phyloP scores from a whole-genome alignment of 2,113 vertebrate species.

The Falcunculus frontatus region DNA sequence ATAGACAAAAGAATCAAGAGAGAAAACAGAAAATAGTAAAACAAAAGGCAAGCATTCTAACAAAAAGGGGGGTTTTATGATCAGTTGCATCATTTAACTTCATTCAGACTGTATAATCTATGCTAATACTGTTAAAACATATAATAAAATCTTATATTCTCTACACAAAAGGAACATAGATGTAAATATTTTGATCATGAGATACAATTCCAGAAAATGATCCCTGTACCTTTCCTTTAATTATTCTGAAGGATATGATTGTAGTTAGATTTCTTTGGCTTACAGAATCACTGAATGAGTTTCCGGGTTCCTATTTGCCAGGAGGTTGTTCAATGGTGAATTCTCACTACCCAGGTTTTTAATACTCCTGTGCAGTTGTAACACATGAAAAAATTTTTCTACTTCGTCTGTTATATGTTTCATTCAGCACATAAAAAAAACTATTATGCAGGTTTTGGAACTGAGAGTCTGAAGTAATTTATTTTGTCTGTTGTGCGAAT shows the following conservation, averaged over 20 bases:
- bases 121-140: background rate
- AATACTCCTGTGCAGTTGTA: background rate
- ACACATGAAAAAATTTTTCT: background rate
- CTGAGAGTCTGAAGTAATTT: background rate
- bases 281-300: background rate
- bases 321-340: background rate
- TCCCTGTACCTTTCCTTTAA: background rate
- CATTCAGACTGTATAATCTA: background rate
- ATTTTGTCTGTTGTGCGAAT: background rate
- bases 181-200: background rate
- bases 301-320: background rate
- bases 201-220: background rate
- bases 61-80: accelerated
- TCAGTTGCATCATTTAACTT: background rate
- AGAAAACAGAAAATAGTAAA: background rate
- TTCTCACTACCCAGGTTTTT: background rate
- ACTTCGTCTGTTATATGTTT: background rate
- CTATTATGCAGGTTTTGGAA: background rate
- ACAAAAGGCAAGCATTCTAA: background rate
- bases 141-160: background rate
- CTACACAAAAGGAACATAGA: background rate
- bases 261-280: background rate
- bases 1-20: background rate
- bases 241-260: background rate
- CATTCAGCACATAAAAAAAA: background rate